phyloP scores from a whole-genome alignment of 2,888 invertebrate species.

The Xestia xanthographa region DNA sequence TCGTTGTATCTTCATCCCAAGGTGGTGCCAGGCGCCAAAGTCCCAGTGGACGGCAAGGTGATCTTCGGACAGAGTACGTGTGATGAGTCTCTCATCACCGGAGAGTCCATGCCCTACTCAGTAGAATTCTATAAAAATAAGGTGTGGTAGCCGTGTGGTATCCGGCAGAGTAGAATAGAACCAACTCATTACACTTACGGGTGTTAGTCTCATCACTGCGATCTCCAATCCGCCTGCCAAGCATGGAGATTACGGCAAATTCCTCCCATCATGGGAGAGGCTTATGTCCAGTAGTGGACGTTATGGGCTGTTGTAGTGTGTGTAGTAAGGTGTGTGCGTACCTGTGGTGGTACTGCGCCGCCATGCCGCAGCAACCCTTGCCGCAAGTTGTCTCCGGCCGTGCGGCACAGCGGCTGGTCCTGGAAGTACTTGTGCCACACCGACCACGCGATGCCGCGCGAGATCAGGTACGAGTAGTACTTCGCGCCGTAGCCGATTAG shows the following conservation, averaged over 20 bases:
- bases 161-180: no score
- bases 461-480: conserved; percentile 99
- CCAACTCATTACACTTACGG: no score
- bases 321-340: conserved; percentile 70
- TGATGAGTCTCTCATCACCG: conserved; percentile 99
- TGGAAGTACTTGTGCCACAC: conserved; percentile 97
- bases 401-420: conserved; percentile 93
- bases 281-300: no score
- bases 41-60: conserved; percentile 99
- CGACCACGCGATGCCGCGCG: conserved; percentile 97
- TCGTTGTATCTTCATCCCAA: conserved; percentile 67
- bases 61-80: conserved; percentile 96
- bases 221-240: no score
- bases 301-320: no score
- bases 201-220: no score
- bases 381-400: conserved; percentile 95
- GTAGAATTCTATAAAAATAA: neutral
- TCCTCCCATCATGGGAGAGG: no score
- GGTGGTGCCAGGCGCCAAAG: conserved; percentile 98
- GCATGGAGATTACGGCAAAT: no score
- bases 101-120: conserved; percentile 99
- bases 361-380: conserved; percentile 95
- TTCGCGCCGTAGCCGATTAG: conserved; percentile 99
- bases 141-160: no score
- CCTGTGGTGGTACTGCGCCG: conserved; percentile 95